phyloP scores from a whole-genome alignment of 2,888 invertebrate genomes.

The Perdita meconis region DNA sequence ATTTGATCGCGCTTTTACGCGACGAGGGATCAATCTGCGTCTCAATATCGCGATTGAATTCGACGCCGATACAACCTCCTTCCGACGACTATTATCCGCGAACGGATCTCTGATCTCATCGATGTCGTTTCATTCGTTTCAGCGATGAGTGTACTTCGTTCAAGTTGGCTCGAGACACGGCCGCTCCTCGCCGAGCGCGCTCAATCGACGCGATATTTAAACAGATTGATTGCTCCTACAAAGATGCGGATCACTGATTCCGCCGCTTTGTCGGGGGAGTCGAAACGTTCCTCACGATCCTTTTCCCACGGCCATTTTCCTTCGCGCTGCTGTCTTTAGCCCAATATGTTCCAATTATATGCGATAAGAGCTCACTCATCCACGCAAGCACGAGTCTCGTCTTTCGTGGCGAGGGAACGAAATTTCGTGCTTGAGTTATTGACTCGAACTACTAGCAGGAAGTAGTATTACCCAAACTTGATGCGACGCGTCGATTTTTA shows the following conservation, averaged over 20 bases:
- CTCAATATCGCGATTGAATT: conserved; percentile 17
- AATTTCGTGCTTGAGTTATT: too few species aligned
- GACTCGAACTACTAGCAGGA: too few species aligned
- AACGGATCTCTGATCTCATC: conserved; percentile 41
- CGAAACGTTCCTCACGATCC: background rate
- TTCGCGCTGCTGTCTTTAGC: too few species aligned
- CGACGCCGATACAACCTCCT: conserved; percentile 18
- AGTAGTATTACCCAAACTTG: too few species aligned
- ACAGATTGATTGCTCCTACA: conserved; percentile 40
- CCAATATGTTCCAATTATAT: too few species aligned
- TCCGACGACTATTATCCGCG: conserved; percentile 48
- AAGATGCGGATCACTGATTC: conserved; percentile 11
- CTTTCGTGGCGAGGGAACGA: too few species aligned
- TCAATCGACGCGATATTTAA: conserved; percentile 54
- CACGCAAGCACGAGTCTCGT: too few species aligned
- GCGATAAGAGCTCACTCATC: too few species aligned
- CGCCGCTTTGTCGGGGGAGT: background rate
- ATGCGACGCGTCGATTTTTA: too few species aligned
- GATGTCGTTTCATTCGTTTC: conserved; percentile 42
- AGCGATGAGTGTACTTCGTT: conserved; percentile 48
- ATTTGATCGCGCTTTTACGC: conserved; percentile 23
- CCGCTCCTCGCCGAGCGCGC: conserved; percentile 31
- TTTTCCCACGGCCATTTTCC: too few species aligned
- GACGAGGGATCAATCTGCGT: conserved; percentile 18
- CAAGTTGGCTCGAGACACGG: conserved; percentile 41